Conservation (phyloP, 30 jellyfish, hydroid and myxozoan genomes). For the Aurelia aurita region DNA sequence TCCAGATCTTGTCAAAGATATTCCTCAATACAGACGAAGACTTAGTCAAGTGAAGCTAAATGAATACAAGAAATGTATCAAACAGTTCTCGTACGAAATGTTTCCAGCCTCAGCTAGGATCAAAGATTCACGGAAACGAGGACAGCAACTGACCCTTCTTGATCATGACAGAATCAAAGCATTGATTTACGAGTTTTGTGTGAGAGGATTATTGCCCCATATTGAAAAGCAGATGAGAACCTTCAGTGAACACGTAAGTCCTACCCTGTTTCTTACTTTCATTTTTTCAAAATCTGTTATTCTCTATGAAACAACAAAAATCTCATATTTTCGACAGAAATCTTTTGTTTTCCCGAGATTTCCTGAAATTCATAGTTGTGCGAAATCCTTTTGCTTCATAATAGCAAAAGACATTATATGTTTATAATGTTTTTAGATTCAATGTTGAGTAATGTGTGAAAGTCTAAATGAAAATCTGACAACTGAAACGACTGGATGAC, state of each 20-base stretch:
- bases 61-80: constrained; percentile 75
- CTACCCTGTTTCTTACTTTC: too few relatives aligned
- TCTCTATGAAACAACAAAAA: too few relatives aligned
- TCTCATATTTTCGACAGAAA: too few relatives aligned
- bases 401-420: too few relatives aligned
- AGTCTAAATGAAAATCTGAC: too few relatives aligned
- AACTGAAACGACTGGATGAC: too few relatives aligned
- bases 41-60: constrained; percentile 58
- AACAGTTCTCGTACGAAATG: constrained; percentile 82
- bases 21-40: constrained; percentile 59
- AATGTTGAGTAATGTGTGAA: too few relatives aligned
- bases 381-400: too few relatives aligned
- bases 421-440: too few relatives aligned
- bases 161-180: constrained; percentile 85
- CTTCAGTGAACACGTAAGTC: constrained; percentile 91
- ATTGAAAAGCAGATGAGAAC: constrained; percentile 92
- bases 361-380: too few relatives aligned
- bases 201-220: constrained; percentile 96
- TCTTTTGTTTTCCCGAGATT: too few relatives aligned
- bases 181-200: constrained; percentile 85
- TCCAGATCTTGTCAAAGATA: constrained; percentile 67
- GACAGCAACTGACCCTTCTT: constrained; percentile 70
- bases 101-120: constrained; percentile 48
- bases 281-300: too few relatives aligned
- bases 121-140: constrained; percentile 58